phyloP scores from a whole-genome alignment of 2,888 invertebrate species.

The Ormyrus pomaceus region DNA sequence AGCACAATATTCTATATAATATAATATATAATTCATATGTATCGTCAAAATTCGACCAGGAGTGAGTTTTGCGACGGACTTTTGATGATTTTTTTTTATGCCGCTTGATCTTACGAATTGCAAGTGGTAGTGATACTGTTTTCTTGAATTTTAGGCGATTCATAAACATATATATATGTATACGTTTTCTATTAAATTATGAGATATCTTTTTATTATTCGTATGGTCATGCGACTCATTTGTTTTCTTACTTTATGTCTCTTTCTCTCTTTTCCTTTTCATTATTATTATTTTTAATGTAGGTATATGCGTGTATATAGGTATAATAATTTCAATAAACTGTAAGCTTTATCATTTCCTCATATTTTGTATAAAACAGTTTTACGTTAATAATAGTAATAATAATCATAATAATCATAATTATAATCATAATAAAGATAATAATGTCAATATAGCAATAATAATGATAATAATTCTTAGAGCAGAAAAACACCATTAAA shows the following conservation, averaged over 20 bases:
- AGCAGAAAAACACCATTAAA: conserved; percentile 73
- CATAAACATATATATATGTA: conserved; percentile 16
- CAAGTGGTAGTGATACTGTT: conserved; percentile 28
- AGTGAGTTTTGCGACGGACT: conserved; percentile 29
- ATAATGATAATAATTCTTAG: conserved; percentile 70
- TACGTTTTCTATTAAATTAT: conserved; percentile 2
- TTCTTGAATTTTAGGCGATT: conserved; percentile 51
- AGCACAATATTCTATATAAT: conserved; percentile 26
- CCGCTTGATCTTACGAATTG: conserved; percentile 1
- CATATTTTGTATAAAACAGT: conserved; percentile 47
- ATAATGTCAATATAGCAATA: conserved; percentile 58
- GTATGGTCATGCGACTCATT: conserved; percentile 37
- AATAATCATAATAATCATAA: conserved; percentile 57
- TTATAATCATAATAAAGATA: conserved; percentile 56
- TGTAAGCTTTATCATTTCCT: conserved; percentile 33
- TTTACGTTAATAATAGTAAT: conserved; percentile 50
- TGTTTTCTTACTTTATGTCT: conserved; percentile 30
- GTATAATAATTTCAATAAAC: conserved; percentile 52
- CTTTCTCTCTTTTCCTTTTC: conserved; percentile 3
- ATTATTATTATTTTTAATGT: conserved; percentile 33
- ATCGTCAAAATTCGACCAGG: conserved; percentile 18
- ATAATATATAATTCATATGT: conserved; percentile 13
- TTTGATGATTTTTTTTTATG: conserved; percentile 7
- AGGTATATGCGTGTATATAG: conserved; percentile 28
- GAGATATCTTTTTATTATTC: conserved; percentile 33